Percentiles rank a stretch among this genome's conserved stretches.
Evolutionary conservation across 2,113 vertebrate genomes (phyloP).

Genomic region (Meleagris gallopavo): DNA sequence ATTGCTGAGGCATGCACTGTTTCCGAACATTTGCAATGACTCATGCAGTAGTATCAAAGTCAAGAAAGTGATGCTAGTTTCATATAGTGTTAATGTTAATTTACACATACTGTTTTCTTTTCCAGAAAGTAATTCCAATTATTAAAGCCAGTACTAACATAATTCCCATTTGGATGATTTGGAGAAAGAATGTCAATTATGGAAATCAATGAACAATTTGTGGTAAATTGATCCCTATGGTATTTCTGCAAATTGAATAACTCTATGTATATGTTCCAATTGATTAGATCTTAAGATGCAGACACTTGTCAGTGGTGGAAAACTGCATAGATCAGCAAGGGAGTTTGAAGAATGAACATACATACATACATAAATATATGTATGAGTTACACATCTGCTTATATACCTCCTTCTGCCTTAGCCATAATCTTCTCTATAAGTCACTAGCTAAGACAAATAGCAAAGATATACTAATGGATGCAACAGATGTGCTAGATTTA

Average conservation of each 20-base stretch:
- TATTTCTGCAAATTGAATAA: slow-evolving; percentile 6
- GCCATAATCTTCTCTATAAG: neutral
- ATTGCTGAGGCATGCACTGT: neutral
- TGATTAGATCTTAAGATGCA: slow-evolving; percentile 28
- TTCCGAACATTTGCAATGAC: neutral
- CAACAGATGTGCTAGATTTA: neutral
- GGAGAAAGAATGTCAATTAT: neutral
- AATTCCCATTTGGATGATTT: neutral
- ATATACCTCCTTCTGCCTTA: neutral
- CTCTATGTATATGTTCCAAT: neutral
- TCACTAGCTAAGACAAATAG: neutral
- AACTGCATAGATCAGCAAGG: neutral
- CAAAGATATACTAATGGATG: neutral
- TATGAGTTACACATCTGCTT: neutral
- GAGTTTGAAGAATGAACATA: neutral
- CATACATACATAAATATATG: accelerated
- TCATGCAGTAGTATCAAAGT: neutral
- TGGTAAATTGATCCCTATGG: neutral
- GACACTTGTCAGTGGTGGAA: neutral
- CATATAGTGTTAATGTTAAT: neutral
- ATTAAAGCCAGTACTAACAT: neutral
- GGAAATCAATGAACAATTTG: neutral
- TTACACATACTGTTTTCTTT: neutral
- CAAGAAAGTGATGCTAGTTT: neutral
- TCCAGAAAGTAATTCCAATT: neutral